phyloP scores from a whole-genome alignment of 2,797 vertebrate species.

The Paguma larvata region DNA sequence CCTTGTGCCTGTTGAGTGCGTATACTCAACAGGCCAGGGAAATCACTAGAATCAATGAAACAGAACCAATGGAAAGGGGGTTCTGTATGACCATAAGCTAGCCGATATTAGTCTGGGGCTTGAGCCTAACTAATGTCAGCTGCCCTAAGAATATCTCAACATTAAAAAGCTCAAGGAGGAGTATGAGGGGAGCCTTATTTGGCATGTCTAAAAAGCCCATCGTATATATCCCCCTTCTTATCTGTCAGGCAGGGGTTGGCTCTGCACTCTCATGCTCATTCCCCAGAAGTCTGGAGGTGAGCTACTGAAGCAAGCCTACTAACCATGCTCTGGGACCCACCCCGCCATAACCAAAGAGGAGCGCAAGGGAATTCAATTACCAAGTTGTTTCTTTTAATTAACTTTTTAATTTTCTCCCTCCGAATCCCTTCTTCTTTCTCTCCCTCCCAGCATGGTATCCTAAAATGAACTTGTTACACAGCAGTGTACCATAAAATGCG shows the following conservation, averaged over 20 bases:
- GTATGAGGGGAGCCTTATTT: neutral
- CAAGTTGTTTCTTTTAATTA: slow-evolving; percentile 78
- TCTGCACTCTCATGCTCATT: neutral
- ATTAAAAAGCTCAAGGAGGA: neutral
- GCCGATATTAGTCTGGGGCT: neutral
- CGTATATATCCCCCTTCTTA: neutral
- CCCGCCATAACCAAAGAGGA: slow-evolving; percentile 10
- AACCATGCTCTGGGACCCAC: neutral
- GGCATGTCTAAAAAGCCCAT: neutral
- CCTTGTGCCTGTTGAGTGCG: neutral
- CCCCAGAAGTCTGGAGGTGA: slow-evolving; percentile 19
- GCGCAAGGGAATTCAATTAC: slow-evolving; percentile 71
- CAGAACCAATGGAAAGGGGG: neutral
- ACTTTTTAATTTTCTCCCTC: slow-evolving; percentile 74
- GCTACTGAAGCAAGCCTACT: neutral
- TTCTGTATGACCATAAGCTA: neutral
- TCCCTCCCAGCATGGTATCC: slow-evolving; percentile 73
- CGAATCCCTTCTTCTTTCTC: slow-evolving; percentile 63
- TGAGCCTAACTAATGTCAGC: neutral
- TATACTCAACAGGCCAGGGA: neutral
- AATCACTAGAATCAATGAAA: neutral
- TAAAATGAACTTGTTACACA: slow-evolving; percentile 78
- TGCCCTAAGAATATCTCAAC: slow-evolving; percentile 40
- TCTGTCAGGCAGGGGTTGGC: neutral
- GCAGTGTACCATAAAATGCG: slow-evolving; percentile 62